Evolutionary conservation across 1,140 invertebrate species (phyloP), one percentile per base, ranked within the genome.

Genomic region (Sarcophaga peregrina): DNA sequence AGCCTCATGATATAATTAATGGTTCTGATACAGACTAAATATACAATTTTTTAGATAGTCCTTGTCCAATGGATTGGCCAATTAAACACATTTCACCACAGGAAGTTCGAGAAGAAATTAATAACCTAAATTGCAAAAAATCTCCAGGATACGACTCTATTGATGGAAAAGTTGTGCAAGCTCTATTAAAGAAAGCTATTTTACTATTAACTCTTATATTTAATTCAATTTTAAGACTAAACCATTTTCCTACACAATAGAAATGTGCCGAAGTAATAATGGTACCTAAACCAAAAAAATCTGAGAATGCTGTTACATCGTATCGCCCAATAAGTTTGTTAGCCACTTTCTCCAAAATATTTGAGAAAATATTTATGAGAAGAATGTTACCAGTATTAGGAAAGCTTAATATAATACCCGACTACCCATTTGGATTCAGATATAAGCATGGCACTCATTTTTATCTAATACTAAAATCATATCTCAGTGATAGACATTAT

Each of bases 401-500:
- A 9, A 11, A 58, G 17, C 6, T 72, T 6, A 82, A 76, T 54
- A 82, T 76, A 2, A 82, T 82, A 37, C 82, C 73, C 17, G 82
- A 82, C 5, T 17, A 82, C 48, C 73, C 6, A 10, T 50, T 50
- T n/a, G n/a, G n/a, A n/a, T n/a, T n/a, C n/a, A n/a, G n/a, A n/a
- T n/a, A n/a, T 75, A 82, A 74, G 25, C 82, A 82, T 50, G 72
- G 73, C 5, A 76, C 82, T 15, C 47, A 50, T n/a, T n/a, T n/a
- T n/a, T n/a, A n/a, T n/a, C n/a, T n/a, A n/a, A n/a, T n/a, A n/a
- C n/a, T n/a, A n/a, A n/a, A n/a, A n/a, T n/a, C n/a, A n/a, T n/a
- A n/a, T n/a, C n/a, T n/a, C n/a, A n/a, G n/a, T n/a, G n/a, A n/a
- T n/a, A n/a, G n/a, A n/a, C n/a, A n/a, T n/a, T n/a, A n/a, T n/a